Conservation (phyloP, 2,113 vertebrate genomes). For the Illadopsis cleaveri region DNA sequence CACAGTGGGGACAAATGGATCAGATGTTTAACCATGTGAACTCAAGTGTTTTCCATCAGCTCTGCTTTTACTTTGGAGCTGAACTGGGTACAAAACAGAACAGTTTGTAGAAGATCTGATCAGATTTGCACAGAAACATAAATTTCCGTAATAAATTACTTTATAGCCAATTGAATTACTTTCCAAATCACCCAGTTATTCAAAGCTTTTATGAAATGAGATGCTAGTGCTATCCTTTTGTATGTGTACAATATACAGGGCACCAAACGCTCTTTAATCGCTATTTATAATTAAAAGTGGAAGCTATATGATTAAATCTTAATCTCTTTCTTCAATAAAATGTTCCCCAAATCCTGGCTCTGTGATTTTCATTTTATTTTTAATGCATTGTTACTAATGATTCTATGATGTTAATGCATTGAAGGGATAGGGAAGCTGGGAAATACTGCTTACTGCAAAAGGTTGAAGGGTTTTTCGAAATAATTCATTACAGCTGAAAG, state of each 20-base stretch:
- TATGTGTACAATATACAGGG: background rate
- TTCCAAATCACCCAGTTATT: background rate
- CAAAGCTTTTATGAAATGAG: background rate
- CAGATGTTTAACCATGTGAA: background rate
- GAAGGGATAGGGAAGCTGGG: background rate
- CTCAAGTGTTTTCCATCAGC: background rate
- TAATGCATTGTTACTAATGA: background rate
- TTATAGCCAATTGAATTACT: background rate
- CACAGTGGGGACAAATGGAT: background rate
- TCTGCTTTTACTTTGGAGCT: background rate
- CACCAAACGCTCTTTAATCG: background rate
- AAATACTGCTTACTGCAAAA: background rate
- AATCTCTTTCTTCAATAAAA: background rate
- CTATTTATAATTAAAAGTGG: background rate
- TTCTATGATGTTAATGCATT: background rate
- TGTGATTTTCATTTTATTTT: background rate
- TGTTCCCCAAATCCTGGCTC: background rate
- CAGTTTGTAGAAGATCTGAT: background rate
- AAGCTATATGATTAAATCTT: background rate
- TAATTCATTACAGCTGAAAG: background rate
- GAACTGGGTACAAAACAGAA: background rate
- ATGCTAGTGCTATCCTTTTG: background rate
- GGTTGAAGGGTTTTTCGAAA: background rate
- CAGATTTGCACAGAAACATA: background rate
- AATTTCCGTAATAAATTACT: background rate